A percentile compares a stretch with the other conserved stretches of the same genome.
phyloP scores from a whole-genome alignment of 2,113 vertebrate genomes.

The Hylia prasina region DNA sequence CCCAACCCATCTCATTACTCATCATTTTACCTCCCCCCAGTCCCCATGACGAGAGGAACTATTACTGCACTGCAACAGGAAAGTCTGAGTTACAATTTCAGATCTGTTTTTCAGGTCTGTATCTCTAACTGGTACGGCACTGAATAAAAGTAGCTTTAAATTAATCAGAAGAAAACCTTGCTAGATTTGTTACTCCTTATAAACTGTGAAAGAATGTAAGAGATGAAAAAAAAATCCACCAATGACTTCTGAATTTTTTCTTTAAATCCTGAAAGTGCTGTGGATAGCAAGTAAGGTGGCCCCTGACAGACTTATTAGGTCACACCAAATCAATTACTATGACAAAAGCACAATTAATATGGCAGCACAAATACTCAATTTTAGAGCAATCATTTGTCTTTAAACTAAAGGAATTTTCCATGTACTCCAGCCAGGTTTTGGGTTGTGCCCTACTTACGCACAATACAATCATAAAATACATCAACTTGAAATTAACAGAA shows the following conservation, averaged over 20 bases:
- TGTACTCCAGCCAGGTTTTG: background rate
- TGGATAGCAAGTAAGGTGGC: no score
- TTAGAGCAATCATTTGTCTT: background rate
- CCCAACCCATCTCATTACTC: background rate
- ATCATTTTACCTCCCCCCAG: background rate
- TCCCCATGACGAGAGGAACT: background rate
- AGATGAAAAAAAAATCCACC: background rate
- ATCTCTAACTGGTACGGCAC: background rate
- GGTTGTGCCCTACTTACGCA: background rate
- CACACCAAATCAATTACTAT: background rate
- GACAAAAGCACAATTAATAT: background rate
- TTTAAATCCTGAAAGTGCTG: background rate
- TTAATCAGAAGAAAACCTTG: background rate
- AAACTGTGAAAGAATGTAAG: background rate
- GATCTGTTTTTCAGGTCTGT: background rate
- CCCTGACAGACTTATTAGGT: background rate
- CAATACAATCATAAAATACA: background rate
- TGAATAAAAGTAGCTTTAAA: background rate
- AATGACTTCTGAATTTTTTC: background rate
- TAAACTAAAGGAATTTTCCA: background rate
- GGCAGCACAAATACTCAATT: background rate
- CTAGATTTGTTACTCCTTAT: background rate
- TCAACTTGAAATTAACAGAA: background rate
- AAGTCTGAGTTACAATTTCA: background rate
- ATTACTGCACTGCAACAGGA: background rate